Evolutionary conservation across 2,113 vertebrate genomes (phyloP).

Genomic region (Romanogobio albipinnatus): DNA sequence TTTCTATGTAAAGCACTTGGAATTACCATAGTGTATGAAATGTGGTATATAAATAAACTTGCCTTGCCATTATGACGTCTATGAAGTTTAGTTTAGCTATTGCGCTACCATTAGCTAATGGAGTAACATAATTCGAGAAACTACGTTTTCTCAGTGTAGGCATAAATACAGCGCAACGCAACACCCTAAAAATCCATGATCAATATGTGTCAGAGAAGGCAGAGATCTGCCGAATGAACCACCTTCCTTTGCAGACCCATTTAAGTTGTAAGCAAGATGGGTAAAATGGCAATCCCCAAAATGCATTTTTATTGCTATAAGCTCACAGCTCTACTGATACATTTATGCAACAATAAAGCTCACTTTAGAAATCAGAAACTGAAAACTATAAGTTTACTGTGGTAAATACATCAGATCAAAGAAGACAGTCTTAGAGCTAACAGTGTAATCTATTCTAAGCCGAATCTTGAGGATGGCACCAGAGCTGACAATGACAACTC

Average conservation of each 20-base stretch:
- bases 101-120: background rate
- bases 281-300: slow-evolving; percentile 24
- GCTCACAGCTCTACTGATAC: slow-evolving; percentile 2
- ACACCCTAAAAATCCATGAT: background rate
- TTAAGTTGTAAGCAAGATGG: slow-evolving; percentile 17
- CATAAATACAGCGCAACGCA: background rate
- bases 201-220: slow-evolving; percentile 20
- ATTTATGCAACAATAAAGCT: background rate
- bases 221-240: slow-evolving; percentile 8
- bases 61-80: background rate
- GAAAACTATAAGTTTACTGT: slow-evolving; percentile 56
- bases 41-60: too few relatives aligned
- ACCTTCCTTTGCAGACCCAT: background rate
- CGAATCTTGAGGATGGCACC: slow-evolving; percentile 45
- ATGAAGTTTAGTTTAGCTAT: background rate
- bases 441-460: slow-evolving; percentile 53
- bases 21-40: too few relatives aligned
- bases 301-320: slow-evolving; percentile 18
- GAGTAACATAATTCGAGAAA: background rate
- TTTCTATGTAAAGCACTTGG: too few relatives aligned
- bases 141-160: background rate
- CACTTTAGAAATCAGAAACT: background rate
- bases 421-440: slow-evolving; percentile 43
- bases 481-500: slow-evolving; percentile 58
- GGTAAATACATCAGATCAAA: slow-evolving; percentile 56